Conservation (phyloP, 2,113 vertebrate species). For the Lophotis ruficrista region DNA sequence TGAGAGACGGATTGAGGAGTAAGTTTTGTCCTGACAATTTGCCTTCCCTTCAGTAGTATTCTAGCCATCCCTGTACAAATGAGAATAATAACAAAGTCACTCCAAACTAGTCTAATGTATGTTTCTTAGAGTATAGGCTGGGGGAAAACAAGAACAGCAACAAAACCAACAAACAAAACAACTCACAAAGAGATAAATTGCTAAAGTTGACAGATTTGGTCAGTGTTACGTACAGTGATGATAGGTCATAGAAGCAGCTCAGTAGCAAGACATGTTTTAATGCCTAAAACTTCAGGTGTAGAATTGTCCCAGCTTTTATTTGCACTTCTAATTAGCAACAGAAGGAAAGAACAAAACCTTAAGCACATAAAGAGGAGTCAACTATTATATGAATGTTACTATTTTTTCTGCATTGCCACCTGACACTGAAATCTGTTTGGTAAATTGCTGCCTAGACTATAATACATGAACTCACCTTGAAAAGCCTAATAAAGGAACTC, state of each 20-base stretch:
- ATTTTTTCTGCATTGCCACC: not conserved
- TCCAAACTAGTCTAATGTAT: not conserved
- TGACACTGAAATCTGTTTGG: not conserved
- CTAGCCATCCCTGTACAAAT: not conserved
- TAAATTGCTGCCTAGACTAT: not conserved
- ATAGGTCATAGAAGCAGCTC: not conserved
- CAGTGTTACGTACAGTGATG: not conserved
- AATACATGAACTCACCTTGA: not conserved
- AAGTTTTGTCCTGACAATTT: not conserved
- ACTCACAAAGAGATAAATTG: not conserved
- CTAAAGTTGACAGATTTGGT: not conserved
- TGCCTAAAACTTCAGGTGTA: not conserved
- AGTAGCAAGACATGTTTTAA: not conserved
- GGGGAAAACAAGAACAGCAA: not conserved
- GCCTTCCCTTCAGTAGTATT: not conserved
- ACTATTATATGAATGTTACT: not conserved
- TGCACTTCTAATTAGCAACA: constrained; percentile 7
- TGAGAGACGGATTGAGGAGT: not conserved
- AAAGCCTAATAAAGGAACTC: not conserved
- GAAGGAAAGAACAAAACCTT: not conserved
- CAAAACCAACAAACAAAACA: not conserved
- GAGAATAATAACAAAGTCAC: not conserved
- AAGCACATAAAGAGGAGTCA: not conserved
- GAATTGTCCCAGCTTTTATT: not conserved
- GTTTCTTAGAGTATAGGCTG: not conserved